Percentiles rank a stretch among this genome's conserved stretches.
These are phyloP conservation scores for Hydraecia micacea DNA, from an alignment of 2,888 invertebrate species.

Conservation along the genomic window DNA sequence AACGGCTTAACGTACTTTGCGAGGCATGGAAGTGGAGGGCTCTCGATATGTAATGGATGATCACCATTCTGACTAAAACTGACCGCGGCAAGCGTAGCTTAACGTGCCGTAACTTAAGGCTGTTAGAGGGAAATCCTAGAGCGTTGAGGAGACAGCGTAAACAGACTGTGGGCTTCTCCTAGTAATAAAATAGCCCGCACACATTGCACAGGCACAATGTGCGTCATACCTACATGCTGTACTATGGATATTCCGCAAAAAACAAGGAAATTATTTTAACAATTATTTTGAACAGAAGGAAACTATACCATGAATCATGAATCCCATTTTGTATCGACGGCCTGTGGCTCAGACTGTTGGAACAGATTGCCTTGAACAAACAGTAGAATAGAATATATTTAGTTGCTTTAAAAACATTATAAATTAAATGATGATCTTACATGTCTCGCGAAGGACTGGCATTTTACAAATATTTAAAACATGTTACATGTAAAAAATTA, in stretches of 20 bases:
- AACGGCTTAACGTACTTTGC: neutral
- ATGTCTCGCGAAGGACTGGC: neutral
- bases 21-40: neutral
- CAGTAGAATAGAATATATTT: neutral
- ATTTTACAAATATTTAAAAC: neutral
- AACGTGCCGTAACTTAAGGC: neutral
- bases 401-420: neutral
- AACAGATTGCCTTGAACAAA: neutral
- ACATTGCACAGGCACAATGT: neutral
- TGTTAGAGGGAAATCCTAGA: neutral
- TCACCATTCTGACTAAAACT: neutral
- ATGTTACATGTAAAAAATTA: neutral
- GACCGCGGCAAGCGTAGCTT: neutral
- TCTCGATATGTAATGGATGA: neutral
- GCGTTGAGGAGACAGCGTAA: neutral
- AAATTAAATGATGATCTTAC: no score
- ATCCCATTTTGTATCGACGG: no score
- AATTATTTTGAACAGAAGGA: neutral
- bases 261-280: slow-evolving; percentile 1
- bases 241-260: slow-evolving; percentile 4
- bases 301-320: neutral
- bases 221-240: slow-evolving; percentile 16
- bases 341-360: neutral
- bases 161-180: slow-evolving; percentile 27
- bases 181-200: slow-evolving; percentile 39